Percentiles rank a stretch among this genome's conserved stretches.
Conservation (phyloP, 2,797 vertebrate species). For the Macropus fuliginosus region DNA sequence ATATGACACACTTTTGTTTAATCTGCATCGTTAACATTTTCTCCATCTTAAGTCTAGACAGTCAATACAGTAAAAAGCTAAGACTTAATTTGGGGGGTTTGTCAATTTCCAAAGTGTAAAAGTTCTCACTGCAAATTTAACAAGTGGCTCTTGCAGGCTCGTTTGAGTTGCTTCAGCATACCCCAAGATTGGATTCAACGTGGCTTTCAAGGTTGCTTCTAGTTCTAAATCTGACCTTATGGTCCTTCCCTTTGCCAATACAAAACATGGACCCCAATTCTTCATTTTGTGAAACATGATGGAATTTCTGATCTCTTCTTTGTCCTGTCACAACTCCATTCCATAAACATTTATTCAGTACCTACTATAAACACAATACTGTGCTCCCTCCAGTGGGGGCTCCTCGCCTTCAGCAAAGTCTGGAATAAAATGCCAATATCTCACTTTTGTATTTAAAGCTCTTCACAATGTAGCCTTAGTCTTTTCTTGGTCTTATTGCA, state of each 20-base stretch:
- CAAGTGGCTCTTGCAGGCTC: neutral
- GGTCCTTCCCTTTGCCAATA: neutral
- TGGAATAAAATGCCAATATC: neutral
- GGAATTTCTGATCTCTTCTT: neutral
- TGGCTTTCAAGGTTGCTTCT: neutral
- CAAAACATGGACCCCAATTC: neutral
- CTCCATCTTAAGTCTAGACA: neutral
- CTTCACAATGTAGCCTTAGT: neutral
- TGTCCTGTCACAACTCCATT: neutral
- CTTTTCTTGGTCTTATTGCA: neutral
- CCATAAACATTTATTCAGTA: neutral
- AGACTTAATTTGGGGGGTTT: neutral
- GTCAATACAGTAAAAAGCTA: neutral
- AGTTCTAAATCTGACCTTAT: neutral
- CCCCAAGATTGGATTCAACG: too few species aligned
- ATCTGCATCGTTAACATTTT: neutral
- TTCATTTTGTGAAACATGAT: slow-evolving; percentile 35
- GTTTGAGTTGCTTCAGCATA: neutral
- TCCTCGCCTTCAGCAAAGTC: neutral
- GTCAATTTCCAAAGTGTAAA: neutral
- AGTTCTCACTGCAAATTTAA: neutral
- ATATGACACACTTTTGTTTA: neutral
- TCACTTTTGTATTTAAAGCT: neutral
- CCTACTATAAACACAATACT: neutral
- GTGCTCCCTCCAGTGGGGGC: neutral